Base-by-base conservation (phyloP, 2,888 invertebrate genomes). In the Drosophila neotestacea region DNA sequence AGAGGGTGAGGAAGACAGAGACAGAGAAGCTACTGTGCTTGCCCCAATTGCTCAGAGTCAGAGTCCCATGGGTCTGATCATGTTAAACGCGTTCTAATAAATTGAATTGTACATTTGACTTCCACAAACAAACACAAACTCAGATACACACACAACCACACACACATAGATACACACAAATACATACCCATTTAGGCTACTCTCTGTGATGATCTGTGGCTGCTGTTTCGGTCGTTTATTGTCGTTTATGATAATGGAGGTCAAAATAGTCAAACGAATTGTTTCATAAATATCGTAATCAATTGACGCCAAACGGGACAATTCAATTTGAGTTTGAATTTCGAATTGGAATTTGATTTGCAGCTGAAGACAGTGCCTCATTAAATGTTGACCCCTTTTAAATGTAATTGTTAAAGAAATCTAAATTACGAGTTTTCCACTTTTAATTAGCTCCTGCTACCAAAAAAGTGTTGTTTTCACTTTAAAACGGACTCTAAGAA, bases 201-300 rank as follows among this genome's bases (percentile, higher is more conserved):
- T 13, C 32, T 34, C 48, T 16, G 48, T 34, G 48, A n/a, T 48
- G 46, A 38, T 51, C 47, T 42, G 28, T 62, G 55, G 71, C 65
- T 69, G 62, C 62, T 65, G 51, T 61, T 42, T 77, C 61, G 38
- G 71, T 70, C 64, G 72, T 76, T 78, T 70, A 78, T 81, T 85
- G 80, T 63, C 76, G 80, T 66, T 77, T 81, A 90, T 87, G 91
- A 91, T 91, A 91, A 91, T 90, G 87, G 90, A 86, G 91, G 91
- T 91, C 91, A 91, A 79, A 83, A 75, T 82, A 86, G 91, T 91
- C 91, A 91, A 91, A 87, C 75, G 88, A 81, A 91, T 85, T 91
- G 90, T 89, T 86, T 85, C 79, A 90, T 83, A 90, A 90, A 90
- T 89, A 88, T 81, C 77, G 79, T 88, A 90, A 91, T 88, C 88